Percentiles rank a stretch among this genome's conserved stretches.
Evolutionary conservation across 2,113 vertebrate genomes (phyloP).

Genomic region (Nycticryphes semicollaris): DNA sequence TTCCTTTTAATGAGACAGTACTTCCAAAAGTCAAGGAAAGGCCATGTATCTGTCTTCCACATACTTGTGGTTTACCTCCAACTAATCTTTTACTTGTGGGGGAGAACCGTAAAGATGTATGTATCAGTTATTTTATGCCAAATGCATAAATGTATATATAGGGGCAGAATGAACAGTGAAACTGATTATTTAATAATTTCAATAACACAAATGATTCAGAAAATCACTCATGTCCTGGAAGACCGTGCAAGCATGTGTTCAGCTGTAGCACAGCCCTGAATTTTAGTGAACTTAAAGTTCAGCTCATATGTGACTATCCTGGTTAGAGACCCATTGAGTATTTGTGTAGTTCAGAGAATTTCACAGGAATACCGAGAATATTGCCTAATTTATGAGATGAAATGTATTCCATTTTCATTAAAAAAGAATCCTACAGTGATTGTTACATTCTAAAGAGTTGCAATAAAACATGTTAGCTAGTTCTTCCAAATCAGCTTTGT

Average conservation of each 20-base stretch:
- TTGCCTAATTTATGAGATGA: background rate
- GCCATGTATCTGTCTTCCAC: background rate
- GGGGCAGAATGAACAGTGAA: background rate
- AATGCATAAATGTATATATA: background rate
- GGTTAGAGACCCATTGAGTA: background rate
- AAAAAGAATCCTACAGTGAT: background rate
- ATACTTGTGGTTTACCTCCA: background rate
- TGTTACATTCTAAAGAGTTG: background rate
- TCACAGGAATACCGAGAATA: background rate
- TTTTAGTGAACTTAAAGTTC: background rate
- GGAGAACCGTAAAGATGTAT: accelerated
- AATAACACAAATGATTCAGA: background rate
- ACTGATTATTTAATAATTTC: background rate
- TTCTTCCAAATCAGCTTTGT: background rate
- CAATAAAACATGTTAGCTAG: background rate
- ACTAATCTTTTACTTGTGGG: background rate
- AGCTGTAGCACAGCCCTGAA: background rate
- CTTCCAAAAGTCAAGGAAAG: background rate
- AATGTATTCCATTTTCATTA: background rate
- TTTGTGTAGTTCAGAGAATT: background rate
- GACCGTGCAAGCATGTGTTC: background rate
- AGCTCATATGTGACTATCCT: background rate
- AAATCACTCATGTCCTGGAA: background rate
- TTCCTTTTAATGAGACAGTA: background rate
- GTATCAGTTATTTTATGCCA: background rate